Percentiles rank a stretch among this genome's conserved stretches.
Evolutionary conservation across 2,797 vertebrate genomes (phyloP).

Genomic region (Rallus crepitans): DNA sequence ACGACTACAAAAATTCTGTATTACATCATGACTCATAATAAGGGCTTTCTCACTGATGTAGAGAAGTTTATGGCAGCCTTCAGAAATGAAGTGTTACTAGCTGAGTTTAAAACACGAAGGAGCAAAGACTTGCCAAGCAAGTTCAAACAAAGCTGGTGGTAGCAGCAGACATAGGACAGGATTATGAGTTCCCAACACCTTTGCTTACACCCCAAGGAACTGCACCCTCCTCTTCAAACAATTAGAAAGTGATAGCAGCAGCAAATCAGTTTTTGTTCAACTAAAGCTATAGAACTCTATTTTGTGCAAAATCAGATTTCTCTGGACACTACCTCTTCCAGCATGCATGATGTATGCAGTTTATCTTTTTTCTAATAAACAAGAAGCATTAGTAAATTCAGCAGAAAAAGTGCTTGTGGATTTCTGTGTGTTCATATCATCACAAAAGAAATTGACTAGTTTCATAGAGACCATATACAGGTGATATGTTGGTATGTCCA

Average conservation of each 20-base stretch:
- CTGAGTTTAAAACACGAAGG: not conserved
- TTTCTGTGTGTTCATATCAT: slow-evolving; percentile 13
- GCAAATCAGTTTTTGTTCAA: not conserved
- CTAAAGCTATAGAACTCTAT: not conserved
- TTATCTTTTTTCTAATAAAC: slow-evolving; percentile 27
- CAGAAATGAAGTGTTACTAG: not conserved
- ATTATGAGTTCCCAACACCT: not conserved
- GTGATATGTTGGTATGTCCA: not conserved
- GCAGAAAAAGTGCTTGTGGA: slow-evolving; percentile 8
- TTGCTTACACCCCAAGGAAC: not conserved
- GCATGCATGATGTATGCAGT: not conserved
- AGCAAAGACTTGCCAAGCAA: not conserved
- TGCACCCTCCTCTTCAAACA: slow-evolving; percentile 9
- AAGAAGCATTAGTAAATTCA: slow-evolving; percentile 32
- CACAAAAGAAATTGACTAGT: slow-evolving; percentile 50
- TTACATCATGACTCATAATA: too few relatives aligned
- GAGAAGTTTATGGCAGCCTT: not conserved
- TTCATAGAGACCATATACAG: slow-evolving; percentile 24
- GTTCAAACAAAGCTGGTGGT: not conserved
- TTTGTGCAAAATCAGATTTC: not conserved
- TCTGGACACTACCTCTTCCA: not conserved
- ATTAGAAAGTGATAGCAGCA: not conserved
- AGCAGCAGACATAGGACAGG: not conserved
- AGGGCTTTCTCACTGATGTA: not conserved
- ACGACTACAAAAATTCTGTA: accelerated